Evolutionary conservation across 2,113 vertebrate genomes (phyloP).

Genomic region (Rattus rattus): DNA sequence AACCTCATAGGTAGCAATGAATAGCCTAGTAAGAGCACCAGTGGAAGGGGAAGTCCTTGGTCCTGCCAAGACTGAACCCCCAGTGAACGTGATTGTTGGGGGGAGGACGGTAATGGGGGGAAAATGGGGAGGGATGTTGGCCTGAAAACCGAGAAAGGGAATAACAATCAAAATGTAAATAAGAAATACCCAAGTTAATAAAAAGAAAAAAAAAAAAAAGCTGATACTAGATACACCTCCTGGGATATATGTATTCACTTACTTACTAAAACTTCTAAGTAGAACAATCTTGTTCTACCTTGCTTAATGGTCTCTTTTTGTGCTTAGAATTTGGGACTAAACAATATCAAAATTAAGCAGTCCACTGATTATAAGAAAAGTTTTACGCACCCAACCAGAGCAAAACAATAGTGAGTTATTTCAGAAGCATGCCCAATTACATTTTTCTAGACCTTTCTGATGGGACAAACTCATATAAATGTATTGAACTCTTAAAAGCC

Average conservation of each 20-base stretch:
- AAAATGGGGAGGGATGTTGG: too few relatives aligned
- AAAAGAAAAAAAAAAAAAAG: background rate
- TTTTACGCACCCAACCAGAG: background rate
- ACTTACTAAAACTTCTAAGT: background rate
- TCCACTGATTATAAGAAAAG: background rate
- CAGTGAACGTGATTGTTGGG: too few relatives aligned
- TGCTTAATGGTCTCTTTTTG: background rate
- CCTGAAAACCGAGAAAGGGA: too few relatives aligned
- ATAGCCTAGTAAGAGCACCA: too few relatives aligned
- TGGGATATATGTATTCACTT: background rate
- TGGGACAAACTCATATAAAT: slow-evolving; percentile 41
- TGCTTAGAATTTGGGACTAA: background rate
- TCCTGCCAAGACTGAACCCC: too few relatives aligned
- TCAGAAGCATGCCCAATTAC: background rate
- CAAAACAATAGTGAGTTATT: slow-evolving; percentile 39
- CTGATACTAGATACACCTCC: background rate
- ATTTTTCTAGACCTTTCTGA: slow-evolving; percentile 57
- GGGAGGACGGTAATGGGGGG: too few relatives aligned
- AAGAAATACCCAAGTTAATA: too few relatives aligned
- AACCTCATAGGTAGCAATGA: too few relatives aligned
- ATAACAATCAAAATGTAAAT: too few relatives aligned
- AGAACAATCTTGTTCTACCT: background rate
- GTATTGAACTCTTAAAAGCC: slow-evolving; percentile 71
- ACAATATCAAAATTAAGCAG: slow-evolving; percentile 19
- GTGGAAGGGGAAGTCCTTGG: too few relatives aligned